A percentile compares a stretch with the other conserved stretches of the same genome.
Evolutionary conservation across 2,113 vertebrate genomes (phyloP).

Genomic region (Probosciger aterrimus): DNA sequence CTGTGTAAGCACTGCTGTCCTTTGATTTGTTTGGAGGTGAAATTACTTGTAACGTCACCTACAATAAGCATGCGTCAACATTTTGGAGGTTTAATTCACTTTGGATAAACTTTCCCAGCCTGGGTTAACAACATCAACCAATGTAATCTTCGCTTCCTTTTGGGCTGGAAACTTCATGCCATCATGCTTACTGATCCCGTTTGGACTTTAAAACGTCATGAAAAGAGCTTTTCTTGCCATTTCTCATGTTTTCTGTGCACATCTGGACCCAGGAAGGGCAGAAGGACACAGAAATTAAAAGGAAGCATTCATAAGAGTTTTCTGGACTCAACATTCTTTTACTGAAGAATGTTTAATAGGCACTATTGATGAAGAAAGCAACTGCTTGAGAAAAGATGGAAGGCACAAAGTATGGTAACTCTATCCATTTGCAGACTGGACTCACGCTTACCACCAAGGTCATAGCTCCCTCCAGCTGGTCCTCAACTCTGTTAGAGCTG

Average conservation of each 20-base stretch:
- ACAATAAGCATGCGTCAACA: rapidly evolving
- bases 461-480: not conserved
- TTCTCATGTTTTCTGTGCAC: not conserved
- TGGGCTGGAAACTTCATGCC: not conserved
- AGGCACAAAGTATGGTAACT: not conserved
- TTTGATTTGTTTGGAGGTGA: not conserved
- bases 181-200: not conserved
- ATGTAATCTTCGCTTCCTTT: not conserved
- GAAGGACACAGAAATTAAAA: not conserved
- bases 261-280: not conserved
- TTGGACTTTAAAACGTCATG: not conserved
- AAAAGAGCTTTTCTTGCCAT: not conserved
- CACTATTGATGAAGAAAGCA: not conserved
- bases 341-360: not conserved
- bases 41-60: not conserved
- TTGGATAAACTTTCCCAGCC: not conserved
- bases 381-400: not conserved
- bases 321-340: not conserved
- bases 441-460: not conserved
- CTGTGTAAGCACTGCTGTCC: not conserved
- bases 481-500: not conserved
- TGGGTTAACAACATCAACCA: not conserved
- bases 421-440: not conserved
- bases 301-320: not conserved
- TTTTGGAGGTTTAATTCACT: not conserved